Evolutionary conservation across 2,113 vertebrate genomes (phyloP), one percentile per base, ranked within the genome.

Genomic region (Pongo abelii): DNA sequence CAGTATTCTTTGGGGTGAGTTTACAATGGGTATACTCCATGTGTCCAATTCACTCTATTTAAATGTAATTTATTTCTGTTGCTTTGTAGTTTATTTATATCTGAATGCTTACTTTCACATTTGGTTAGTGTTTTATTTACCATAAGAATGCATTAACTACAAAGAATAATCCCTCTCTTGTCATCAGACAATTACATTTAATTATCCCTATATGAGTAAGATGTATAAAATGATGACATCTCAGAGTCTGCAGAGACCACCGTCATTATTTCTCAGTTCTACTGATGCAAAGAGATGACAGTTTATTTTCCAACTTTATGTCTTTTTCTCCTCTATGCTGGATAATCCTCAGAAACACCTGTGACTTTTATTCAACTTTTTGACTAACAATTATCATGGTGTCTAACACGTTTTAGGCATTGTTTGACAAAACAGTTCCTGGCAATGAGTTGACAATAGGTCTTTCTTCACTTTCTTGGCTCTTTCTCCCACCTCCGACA

Each of bases 351-450:
- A 59, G 84, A 81, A 92, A 93, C 79, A 70, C 61, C 92, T 72
- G 77, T 93, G 90, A 96, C 81, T 91, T 96, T 96, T 32, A 72
- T 52, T 91, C 52, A 79, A 22, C 61, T 90, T 90, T 78, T 74
- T 87, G 52, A 72, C 32, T 93, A 94, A 48, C 8, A 38, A 77
- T 75, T 52, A 8, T 64, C 17, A 9, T 3, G 5, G 77, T 85
- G 70, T 78, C 93, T 93, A n/a, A 75, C 86, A 75, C 30, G 77
- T 84, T 40, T 64, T 38, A 77, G 84, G 52, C 50, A 32, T 84
- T 93, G 86, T 94, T 87, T 80, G 72, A 89, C 69, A 70, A 78
- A 91, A 70, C 32, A 16, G 2, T 74, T 81, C 90, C 59, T 81
- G 64, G 75, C 84, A 55, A 64, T 17, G 32, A 88, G 25, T 48